Base-by-base conservation (phyloP, 2,888 invertebrate genomes). In the Meiosimyza decipiens region DNA sequence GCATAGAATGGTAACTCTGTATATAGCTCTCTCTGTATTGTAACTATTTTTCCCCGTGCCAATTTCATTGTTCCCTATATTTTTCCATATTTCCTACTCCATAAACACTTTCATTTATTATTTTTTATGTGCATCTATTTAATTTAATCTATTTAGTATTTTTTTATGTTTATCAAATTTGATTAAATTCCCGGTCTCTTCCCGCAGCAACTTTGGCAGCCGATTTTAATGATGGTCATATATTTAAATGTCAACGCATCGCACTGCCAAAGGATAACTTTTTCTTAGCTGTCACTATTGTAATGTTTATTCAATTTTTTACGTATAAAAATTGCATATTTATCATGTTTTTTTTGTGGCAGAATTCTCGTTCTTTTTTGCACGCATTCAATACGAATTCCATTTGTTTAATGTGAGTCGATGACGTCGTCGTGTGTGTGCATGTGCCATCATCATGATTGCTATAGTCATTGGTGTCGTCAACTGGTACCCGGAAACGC, bases 151-250 rank as follows among this genome's bases (percentile, higher is more conserved):
- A 40, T 70, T 70, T 66, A 52, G 69, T 71, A 73, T 71, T 63
- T 18, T 57, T 62, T 62, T 62, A 62, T 82, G 82, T 81, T 82
- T 81, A 82, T 83, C 80, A 82, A 82, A 82, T 81, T 82, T 81
- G 80, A 83, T 83, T 82, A 82, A 77, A 81, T 81, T 82, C 80
- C 28, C 55, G 59, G 54, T 54, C 67, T 47, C n/a, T 16, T 13
- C 15, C 13, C 47, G 52, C 12, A 60, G 13, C 28, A 12, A 49
- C 62, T 33, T 59, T 40, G 28, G 54, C 63, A 68, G 12, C 18
- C 3, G 28, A 33, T 22, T 33, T 16, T 67, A 68, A 63, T 54
- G 71, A 40, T 52, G 66, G 67, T 70, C 76, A 82, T 82, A 80
- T 82, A 82, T 82, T 80, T 79, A 77, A 82, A 79, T 82, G 82